A percentile compares a stretch with the other conserved stretches of the same genome.
phyloP scores from a whole-genome alignment of 2,888 invertebrate species.

The Perdita meconis region DNA sequence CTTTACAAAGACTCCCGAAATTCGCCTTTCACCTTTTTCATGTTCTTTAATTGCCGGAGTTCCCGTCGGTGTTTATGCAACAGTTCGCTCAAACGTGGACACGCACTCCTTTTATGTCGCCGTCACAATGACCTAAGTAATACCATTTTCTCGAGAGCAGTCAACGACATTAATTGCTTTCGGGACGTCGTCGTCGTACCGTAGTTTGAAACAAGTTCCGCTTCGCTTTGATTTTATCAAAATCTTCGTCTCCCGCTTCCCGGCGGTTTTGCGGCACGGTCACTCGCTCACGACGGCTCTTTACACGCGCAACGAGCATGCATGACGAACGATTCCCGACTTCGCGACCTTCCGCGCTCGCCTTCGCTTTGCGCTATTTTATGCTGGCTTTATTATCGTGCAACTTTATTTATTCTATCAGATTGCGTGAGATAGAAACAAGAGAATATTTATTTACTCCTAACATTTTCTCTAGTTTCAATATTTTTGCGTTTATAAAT shows the following conservation, averaged over 20 bases:
- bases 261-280: conserved; percentile 41
- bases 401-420: too few species aligned
- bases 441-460: too few species aligned
- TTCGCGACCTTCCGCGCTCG: conserved; percentile 32
- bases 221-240: conserved; percentile 44
- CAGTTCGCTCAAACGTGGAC: background rate
- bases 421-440: too few species aligned
- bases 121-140: conserved; percentile 3
- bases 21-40: too few species aligned
- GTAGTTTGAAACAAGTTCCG: conserved; percentile 27
- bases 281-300: conserved; percentile 32
- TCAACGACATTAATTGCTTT: conserved; percentile 40
- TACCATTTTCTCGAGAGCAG: conserved; percentile 27
- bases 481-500: too few species aligned
- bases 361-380: background rate
- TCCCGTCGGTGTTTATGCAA: background rate
- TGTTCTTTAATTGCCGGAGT: background rate
- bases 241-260: conserved; percentile 23
- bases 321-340: conserved; percentile 49
- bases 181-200: conserved; percentile 15
- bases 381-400: too few species aligned
- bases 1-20: too few species aligned
- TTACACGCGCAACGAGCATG: conserved; percentile 46
- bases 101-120: background rate
- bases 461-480: too few species aligned